A percentile compares a stretch with the other conserved stretches of the same genome.
Evolutionary conservation across 2,888 invertebrate genomes (phyloP).

Genomic region (Agriopis marginaria): DNA sequence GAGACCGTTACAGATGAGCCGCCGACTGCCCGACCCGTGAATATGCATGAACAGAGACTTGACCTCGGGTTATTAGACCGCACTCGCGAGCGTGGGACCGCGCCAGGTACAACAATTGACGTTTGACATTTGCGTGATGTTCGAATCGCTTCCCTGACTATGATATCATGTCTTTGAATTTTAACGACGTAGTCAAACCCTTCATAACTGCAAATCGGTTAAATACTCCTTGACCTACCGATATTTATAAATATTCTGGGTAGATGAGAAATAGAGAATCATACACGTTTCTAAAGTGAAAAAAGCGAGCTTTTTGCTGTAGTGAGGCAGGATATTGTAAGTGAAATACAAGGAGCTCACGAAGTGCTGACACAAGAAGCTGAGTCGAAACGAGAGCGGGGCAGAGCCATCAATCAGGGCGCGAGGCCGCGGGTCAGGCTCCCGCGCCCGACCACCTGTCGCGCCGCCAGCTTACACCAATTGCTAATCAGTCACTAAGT

Average conservation of each 20-base stretch:
- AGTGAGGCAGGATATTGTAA: slow-evolving; percentile 31
- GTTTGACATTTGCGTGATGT: slow-evolving; percentile 69
- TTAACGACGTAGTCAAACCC: slow-evolving; percentile 26
- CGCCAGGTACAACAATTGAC: slow-evolving; percentile 66
- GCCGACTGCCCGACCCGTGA: slow-evolving; percentile 72
- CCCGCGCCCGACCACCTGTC: slow-evolving; percentile 78
- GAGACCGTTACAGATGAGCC: slow-evolving; percentile 84
- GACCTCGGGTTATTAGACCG: slow-evolving; percentile 83
- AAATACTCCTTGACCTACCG: background rate
- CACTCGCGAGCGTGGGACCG: slow-evolving; percentile 78
- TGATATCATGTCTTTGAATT: slow-evolving; percentile 45
- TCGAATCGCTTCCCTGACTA: slow-evolving; percentile 54
- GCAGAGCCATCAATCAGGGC: slow-evolving; percentile 52
- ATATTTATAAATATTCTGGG: slow-evolving; percentile 7
- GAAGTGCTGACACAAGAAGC: slow-evolving; percentile 63
- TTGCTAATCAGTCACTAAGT: slow-evolving; percentile 85
- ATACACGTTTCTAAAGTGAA: slow-evolving; percentile 19
- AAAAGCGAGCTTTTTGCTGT: slow-evolving; percentile 27
- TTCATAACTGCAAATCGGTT: background rate
- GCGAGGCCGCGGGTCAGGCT: slow-evolving; percentile 72
- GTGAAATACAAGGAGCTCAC: slow-evolving; percentile 44
- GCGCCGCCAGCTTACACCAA: slow-evolving; percentile 77
- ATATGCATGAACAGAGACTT: slow-evolving; percentile 83
- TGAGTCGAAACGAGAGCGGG: slow-evolving; percentile 62
- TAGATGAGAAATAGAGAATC: background rate